Evolutionary conservation across 2,797 vertebrate genomes (phyloP), one percentile per base, ranked within the genome.

Genomic region (Sebastes nivosus): DNA sequence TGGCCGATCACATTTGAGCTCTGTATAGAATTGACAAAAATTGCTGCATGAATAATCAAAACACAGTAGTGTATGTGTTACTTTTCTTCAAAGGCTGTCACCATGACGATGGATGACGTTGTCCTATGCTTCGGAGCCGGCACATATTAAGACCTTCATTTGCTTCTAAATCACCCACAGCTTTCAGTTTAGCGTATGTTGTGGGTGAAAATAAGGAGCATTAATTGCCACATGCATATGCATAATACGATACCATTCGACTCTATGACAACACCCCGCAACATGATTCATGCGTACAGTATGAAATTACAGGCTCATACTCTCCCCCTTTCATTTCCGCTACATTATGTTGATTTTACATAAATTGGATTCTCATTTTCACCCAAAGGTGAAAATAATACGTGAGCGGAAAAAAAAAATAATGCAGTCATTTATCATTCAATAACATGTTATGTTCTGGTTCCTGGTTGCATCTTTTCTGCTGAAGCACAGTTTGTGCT

Each of bases 371-470:
- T 90, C 67, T 52, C 25, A 24, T 87, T 87, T 90, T 86, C 79
- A 88, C 63, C 74, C 69, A 86, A 85, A 78, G 85, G 80, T 92
- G 79, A 81, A 87, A 90, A 85, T 64, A 88, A 88, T 88, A 85
- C 11, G 10, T 68, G 75, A 77, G 79, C 12, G 30, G 11, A 30
- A 66, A 65, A 42, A 42, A 16, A 36, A 68, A 81, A 74, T 79
- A 92, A 91, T 86, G 81, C 84, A 90, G 90, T 90, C 80, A 75
- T 90, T 93, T 80, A 87, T 92, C 90, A 89, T 90, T 93, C 85
- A 90, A 84, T 91, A 92, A 87, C 82, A 85, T 92, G 79, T 91
- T 91, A 80, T 79, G 86, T 89, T 92, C 79, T 87, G 83, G 82
- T 86, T 87, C 72, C 74, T 87, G 85, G 88, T 77, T 84, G 88